phyloP scores from a whole-genome alignment of 1,140 invertebrate species.

The Drosophila subobscura region DNA sequence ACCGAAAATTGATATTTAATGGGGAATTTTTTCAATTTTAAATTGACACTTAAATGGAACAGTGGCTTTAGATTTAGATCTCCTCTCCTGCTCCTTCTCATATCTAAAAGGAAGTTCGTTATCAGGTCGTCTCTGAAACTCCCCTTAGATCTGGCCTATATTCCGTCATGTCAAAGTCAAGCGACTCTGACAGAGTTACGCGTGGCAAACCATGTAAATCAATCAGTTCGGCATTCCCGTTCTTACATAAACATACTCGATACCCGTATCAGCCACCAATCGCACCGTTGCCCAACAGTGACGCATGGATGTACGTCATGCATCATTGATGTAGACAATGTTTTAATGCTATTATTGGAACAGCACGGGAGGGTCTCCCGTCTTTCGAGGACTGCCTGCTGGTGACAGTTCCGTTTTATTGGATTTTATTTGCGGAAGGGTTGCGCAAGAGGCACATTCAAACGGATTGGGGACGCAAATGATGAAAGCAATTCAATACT shows the following conservation, averaged over 20 bases:
- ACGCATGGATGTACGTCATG: constrained; percentile 77
- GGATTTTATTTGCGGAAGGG: constrained; percentile 63
- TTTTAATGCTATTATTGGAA: constrained; percentile 78
- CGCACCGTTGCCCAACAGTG: constrained; percentile 27
- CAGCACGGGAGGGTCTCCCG: background rate
- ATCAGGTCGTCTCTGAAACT: constrained; percentile 21
- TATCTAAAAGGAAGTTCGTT: constrained; percentile 24
- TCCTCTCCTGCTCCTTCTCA: background rate
- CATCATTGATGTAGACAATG: constrained; percentile 80
- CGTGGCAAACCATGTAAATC: constrained; percentile 74
- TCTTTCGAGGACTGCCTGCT: constrained; percentile 33
- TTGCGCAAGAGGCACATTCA: constrained; percentile 53
- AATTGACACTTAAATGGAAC: constrained; percentile 31
- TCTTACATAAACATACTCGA: constrained; percentile 11
- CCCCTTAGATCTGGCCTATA: constrained; percentile 42
- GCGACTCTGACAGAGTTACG: constrained; percentile 46
- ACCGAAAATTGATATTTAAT: constrained; percentile 81
- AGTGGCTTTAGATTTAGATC: constrained; percentile 2
- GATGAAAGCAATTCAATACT: background rate
- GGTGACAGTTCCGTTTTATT: constrained; percentile 78
- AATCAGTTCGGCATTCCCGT: constrained; percentile 59
- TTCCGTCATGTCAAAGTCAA: constrained; percentile 63
- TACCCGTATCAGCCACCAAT: background rate
- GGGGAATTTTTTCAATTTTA: constrained; percentile 33
- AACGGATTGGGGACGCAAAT: background rate